These are phyloP conservation scores for Chelidonichthys spinosus DNA, from an alignment of 2,797 vertebrate species.

Conservation along the genomic window DNA sequence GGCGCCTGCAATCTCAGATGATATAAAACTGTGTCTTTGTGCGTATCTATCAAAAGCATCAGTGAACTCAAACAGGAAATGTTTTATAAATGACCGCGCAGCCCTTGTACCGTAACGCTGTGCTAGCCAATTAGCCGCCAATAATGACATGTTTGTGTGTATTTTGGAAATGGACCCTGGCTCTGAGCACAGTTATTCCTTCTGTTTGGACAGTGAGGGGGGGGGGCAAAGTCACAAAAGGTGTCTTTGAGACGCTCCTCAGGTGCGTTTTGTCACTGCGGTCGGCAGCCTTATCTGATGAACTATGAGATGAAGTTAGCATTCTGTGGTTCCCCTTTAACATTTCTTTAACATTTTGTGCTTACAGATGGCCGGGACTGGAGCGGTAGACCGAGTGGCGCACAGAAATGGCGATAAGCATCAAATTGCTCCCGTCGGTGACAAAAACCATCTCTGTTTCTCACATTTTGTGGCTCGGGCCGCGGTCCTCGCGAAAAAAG, in stretches of 20 bases:
- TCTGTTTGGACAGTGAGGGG: conserved; percentile 47
- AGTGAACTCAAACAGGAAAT: conserved; percentile 78
- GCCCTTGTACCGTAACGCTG: conserved; percentile 73
- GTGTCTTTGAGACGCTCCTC: conserved; percentile 68
- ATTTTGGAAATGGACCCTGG: conserved; percentile 73
- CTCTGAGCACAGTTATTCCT: conserved; percentile 59
- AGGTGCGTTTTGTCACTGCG: conserved; percentile 70
- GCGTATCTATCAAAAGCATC: conserved; percentile 73
- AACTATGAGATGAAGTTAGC: conserved; percentile 19
- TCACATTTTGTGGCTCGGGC: conserved; percentile 46
- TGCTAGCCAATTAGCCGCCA: conserved; percentile 75
- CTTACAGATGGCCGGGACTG: conserved; percentile 20
- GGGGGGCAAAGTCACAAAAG: conserved; percentile 59
- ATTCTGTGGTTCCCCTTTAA: conserved; percentile 52
- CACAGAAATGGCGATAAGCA: conserved; percentile 73
- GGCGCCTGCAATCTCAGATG: conserved; percentile 33
- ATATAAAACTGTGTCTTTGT: conserved; percentile 74
- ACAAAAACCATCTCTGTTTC: conserved; percentile 75
- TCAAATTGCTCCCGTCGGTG: conserved; percentile 68
- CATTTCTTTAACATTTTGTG: conserved; percentile 65
- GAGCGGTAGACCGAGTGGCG: conserved; percentile 67
- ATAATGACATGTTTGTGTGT: conserved; percentile 74
- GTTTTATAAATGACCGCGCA: conserved; percentile 75
- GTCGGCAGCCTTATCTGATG: conserved; percentile 75
- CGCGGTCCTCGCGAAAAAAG: conserved; percentile 28